Evolutionary conservation across 2,113 vertebrate genomes (phyloP).

Genomic region (Megaceryle torquata): DNA sequence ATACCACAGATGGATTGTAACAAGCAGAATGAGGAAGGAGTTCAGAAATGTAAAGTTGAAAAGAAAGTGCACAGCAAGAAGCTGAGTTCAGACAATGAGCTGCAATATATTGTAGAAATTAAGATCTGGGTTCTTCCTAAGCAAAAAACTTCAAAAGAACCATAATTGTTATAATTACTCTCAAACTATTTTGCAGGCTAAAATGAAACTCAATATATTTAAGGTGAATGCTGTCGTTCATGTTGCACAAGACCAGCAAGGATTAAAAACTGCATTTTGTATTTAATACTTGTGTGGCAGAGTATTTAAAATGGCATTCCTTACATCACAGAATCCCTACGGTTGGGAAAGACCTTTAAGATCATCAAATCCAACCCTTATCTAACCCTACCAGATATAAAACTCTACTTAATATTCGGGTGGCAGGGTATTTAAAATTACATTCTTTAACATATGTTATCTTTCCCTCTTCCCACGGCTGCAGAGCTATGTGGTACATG

Average conservation of each 20-base stretch:
- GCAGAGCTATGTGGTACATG: neutral
- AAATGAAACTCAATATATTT: neutral
- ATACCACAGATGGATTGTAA: neutral
- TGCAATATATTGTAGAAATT: neutral
- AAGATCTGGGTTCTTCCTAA: neutral
- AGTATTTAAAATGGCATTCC: neutral
- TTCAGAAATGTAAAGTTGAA: neutral
- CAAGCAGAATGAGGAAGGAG: neutral
- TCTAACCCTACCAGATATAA: too few species aligned
- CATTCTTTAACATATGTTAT: rapidly evolving
- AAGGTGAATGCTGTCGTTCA: neutral
- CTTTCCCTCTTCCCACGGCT: neutral
- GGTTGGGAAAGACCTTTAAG: too few species aligned
- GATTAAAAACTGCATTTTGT: neutral
- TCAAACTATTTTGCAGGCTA: neutral
- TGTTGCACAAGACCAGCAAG: neutral
- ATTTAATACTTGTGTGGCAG: neutral
- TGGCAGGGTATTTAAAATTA: neutral
- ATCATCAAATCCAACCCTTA: too few species aligned
- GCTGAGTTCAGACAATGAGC: neutral
- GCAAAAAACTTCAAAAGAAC: neutral
- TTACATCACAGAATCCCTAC: neutral
- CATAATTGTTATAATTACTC: neutral
- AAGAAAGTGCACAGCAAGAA: neutral
- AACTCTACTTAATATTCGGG: neutral